phyloP scores from a whole-genome alignment of 2,888 invertebrate species.

The Ormyrus nitidulus region DNA sequence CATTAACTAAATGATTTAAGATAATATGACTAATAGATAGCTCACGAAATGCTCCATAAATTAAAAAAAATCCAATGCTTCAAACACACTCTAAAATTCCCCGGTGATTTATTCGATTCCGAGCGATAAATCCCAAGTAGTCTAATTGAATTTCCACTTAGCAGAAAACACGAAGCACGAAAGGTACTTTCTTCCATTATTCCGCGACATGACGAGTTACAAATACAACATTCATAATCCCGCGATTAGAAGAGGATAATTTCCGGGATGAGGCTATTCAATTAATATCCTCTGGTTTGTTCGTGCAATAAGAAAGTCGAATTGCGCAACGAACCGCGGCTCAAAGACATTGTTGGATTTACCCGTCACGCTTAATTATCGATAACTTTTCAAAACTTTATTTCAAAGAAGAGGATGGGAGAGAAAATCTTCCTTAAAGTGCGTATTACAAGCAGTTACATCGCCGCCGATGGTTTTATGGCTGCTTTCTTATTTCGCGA shows the following conservation, averaged over 20 bases:
- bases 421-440: not conserved
- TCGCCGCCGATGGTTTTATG: not conserved
- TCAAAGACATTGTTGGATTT: constrained; percentile 13
- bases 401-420: not conserved
- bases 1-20: constrained; percentile 7
- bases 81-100: not conserved
- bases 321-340: not conserved
- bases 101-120: not conserved
- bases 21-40: not conserved
- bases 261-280: constrained; percentile 40
- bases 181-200: not conserved
- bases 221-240: constrained; percentile 17
- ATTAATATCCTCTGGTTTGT: constrained; percentile 16
- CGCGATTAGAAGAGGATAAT: constrained; percentile 28
- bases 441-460: not conserved
- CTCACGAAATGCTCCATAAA: not conserved
- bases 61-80: not conserved
- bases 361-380: constrained; percentile 6
- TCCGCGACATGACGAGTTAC: constrained; percentile 12
- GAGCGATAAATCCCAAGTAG: not conserved
- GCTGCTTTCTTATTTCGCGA: too few species aligned
- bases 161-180: not conserved
- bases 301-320: constrained; percentile 23
- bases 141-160: constrained; percentile 21
- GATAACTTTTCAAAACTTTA: constrained; percentile 1